phyloP scores from a whole-genome alignment of 2,888 invertebrate species.

The Acrobasis suavella region DNA sequence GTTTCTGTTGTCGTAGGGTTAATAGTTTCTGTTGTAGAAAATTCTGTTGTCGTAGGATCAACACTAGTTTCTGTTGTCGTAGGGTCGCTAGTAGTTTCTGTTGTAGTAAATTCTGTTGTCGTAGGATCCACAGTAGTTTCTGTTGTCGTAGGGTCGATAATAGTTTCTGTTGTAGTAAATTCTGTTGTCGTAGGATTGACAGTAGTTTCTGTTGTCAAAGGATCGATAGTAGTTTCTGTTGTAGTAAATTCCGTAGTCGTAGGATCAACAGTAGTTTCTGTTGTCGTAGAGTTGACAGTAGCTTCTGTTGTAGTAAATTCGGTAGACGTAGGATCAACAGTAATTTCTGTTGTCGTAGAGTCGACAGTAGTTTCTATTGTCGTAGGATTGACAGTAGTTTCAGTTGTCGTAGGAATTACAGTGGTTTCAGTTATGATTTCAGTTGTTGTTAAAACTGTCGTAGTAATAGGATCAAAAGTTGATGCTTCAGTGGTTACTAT shows the following conservation, averaged over 20 bases:
- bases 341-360: not conserved
- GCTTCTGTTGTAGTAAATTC: not conserved
- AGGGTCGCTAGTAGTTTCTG: not conserved
- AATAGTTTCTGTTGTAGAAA: not conserved
- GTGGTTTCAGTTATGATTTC: not conserved
- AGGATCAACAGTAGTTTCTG: not conserved
- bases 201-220: not conserved
- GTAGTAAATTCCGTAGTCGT: not conserved
- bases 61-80: not conserved
- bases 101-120: not conserved
- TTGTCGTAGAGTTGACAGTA: not conserved
- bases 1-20: not conserved
- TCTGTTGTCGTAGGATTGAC: not conserved
- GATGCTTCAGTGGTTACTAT: not conserved
- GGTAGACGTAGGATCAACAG: not conserved
- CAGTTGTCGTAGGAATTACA: not conserved
- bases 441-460: not conserved
- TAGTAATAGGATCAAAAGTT: not conserved
- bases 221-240: no score
- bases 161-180: not conserved
- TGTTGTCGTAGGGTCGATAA: not conserved
- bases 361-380: not conserved
- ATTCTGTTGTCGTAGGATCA: not conserved
- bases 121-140: not conserved
- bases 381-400: not conserved